Evolutionary conservation across 1,140 invertebrate genomes (phyloP), one percentile per base, ranked within the genome.

Genomic region (Paramacrobiotus metropolitanus): DNA sequence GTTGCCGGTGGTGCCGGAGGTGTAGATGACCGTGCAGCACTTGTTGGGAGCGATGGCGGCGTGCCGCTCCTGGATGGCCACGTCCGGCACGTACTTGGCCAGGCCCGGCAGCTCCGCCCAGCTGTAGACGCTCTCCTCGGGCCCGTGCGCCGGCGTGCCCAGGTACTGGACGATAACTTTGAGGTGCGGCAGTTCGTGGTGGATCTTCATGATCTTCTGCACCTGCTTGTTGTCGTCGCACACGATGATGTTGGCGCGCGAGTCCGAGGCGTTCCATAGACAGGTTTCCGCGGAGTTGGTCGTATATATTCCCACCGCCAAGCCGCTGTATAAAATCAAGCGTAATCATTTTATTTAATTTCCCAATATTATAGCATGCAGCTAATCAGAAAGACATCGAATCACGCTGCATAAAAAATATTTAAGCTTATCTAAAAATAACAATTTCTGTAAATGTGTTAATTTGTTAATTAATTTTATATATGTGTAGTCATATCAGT

Each of bases 251-350:
- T 91, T 86, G 2, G 86, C 82, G 63, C 78, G 72, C 61, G 83
- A 84, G 62, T 80, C 79, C 59, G 79, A 71, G 2, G 86, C 77
- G 65, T 85, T 85, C 70, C 86, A 82, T 63, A 79, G 76, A 69
- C 85, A 88, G 0, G 87, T 84, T 62, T 91, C 86, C 0, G 85
- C 70, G 21, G 82, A 82, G 73, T 93, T 93, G 40, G 88, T 93
- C 18, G 87, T 87, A 71, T 94, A 93, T 68, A 93, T 87, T 62
- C 89, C 89, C 40, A 82, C 81, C 34, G 83, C 82, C 65, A 90
- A 81, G 60, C 87, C 89, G 62, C 86, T 86, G 66, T n/a, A n/a
- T n/a, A n/a, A n/a, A n/a, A n/a, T n/a, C n/a, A n/a, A n/a, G n/a
- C n/a, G n/a, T n/a, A n/a, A n/a, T n/a, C n/a, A n/a, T n/a, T n/a